Evolutionary conservation across 2,113 vertebrate species (phyloP), one percentile per base, ranked within the genome.

Genomic region (Lamprologus tigripictilis): DNA sequence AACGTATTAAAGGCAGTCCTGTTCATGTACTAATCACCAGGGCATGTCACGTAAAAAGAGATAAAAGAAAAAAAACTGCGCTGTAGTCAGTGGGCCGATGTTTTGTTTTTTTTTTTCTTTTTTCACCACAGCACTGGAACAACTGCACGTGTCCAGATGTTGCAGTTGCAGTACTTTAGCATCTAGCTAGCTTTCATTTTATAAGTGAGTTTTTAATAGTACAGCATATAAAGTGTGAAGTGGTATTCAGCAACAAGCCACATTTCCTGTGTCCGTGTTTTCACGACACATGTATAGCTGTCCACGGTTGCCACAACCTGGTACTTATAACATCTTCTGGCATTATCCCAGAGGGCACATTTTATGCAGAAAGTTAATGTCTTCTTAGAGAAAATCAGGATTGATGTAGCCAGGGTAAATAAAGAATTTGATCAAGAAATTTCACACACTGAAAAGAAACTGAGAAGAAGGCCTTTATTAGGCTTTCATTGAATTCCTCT

Each of bases 281-380:
- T 58, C 55, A 1, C 23, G 1, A 58, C 54, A 23, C 54, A 55
- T 14, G 53, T 55, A 55, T 57, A 57, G 1, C 21, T 26, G 54
- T 57, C 7, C 54, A 26, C 0, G 7, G 21, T 13, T 57, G 54
- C 54, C 1, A 1, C 54, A 57, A 26, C 2, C 54, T 26, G 23
- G 23, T 57, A 14, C 23, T 14, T 57, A 0, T 57, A 57, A 28
- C 54, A 28, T 57, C 12, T 57, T 14, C 21, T 13, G 6, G 21
- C 53, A 55, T 8, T 55, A 55, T 3, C 3, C 53, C 21, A 55
- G 21, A 26, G 53, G 53, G 53, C 53, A 55, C 11, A 2, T 55
- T 55, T 55, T 55, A 1, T 55, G 6, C 53, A 4, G 21, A 55
- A 55, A 23, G 21, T 55, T 23, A 4, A 13, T 55, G 53, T 55